Evolutionary conservation across 2,797 vertebrate species (phyloP).

Genomic region (Crax fasciolata): DNA sequence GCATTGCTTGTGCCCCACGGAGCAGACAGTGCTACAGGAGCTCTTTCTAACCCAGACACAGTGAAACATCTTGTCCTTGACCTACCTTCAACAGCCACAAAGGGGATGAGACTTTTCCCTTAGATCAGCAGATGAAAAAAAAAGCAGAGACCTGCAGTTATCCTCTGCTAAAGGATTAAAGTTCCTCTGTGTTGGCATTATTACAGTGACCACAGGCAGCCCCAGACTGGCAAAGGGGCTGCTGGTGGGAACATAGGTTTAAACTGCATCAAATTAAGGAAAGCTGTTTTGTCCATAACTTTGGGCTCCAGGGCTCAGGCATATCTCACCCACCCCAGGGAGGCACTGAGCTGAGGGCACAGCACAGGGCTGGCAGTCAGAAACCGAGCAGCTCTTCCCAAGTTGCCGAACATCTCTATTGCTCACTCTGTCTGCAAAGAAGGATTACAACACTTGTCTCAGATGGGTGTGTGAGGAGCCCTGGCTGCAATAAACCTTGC

Average conservation of each 20-base stretch:
- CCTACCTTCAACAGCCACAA: not conserved
- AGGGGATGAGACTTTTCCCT: not conserved
- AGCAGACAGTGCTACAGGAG: not conserved
- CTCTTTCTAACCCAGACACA: not conserved
- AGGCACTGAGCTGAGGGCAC: not conserved
- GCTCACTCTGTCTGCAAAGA: slow-evolving; percentile 25
- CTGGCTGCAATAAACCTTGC: slow-evolving; percentile 23
- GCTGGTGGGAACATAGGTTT: not conserved
- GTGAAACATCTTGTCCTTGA: not conserved
- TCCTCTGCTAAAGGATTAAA: not conserved
- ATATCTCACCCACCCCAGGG: not conserved
- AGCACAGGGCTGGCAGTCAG: not conserved
- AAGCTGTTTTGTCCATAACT: not conserved
- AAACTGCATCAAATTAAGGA: not conserved
- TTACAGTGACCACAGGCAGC: not conserved
- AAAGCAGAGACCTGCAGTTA: not conserved
- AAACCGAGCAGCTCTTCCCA: not conserved
- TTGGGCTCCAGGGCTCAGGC: not conserved
- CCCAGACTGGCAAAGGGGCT: not conserved
- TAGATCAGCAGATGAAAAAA: not conserved
- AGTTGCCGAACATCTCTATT: not conserved
- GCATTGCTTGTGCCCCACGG: not conserved
- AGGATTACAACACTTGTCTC: slow-evolving; percentile 37
- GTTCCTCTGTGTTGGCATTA: not conserved
- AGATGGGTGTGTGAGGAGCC: slow-evolving; percentile 39